Conservation (phyloP, 2,888 invertebrate species). For the Hirudinaria manillensis region DNA sequence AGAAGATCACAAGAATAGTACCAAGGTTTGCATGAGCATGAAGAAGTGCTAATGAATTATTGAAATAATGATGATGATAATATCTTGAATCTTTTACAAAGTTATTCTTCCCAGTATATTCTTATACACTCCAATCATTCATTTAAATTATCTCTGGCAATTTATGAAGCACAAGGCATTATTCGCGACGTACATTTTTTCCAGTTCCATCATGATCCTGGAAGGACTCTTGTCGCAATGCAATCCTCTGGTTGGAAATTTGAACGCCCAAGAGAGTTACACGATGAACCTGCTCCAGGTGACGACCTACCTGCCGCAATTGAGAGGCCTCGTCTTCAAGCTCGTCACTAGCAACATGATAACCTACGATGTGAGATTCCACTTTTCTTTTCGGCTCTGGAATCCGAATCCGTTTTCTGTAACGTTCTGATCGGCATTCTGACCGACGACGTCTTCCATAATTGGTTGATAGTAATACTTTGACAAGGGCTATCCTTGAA, state of each 20-base stretch:
- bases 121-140: background rate
- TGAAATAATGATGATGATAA: too few relatives aligned
- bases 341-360: conserved; percentile 70
- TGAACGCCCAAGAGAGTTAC: conserved; percentile 65
- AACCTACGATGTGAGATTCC: conserved; percentile 49
- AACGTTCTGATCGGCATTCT: too few relatives aligned
- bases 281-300: conserved; percentile 72
- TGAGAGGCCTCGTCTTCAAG: conserved; percentile 66
- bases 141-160: background rate
- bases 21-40: background rate
- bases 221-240: background rate
- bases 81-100: background rate
- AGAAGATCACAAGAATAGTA: background rate
- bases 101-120: background rate
- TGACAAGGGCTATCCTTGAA: too few relatives aligned
- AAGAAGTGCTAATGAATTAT: too few relatives aligned
- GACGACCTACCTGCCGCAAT: conserved; percentile 67
- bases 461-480: too few relatives aligned
- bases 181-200: background rate
- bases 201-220: background rate
- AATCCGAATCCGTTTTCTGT: background rate
- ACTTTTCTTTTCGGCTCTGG: background rate
- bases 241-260: background rate
- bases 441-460: too few relatives aligned
- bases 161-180: background rate